Conservation (phyloP, 1,140 invertebrate genomes). For the Conopomorpha cramerella region DNA sequence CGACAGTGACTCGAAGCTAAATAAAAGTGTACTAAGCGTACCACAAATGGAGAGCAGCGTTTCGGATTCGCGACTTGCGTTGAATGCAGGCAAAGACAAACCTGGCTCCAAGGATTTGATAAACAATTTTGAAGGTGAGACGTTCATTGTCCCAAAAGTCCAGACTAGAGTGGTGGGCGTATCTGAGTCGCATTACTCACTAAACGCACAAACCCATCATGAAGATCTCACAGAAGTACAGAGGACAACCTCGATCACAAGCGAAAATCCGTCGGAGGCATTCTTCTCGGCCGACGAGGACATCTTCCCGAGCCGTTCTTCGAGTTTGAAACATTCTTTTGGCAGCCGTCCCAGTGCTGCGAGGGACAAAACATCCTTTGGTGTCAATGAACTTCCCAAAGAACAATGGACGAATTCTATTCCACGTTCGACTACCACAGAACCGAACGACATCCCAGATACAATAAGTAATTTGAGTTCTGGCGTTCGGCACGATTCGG, state of each 20-base stretch:
- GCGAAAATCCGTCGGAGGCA: constrained; percentile 86
- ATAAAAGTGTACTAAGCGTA: constrained; percentile 61
- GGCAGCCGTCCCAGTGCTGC: constrained; percentile 49
- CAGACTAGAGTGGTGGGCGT: constrained; percentile 53
- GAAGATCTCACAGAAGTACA: constrained; percentile 69
- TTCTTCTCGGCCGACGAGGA: constrained; percentile 93
- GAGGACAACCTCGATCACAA: constrained; percentile 83
- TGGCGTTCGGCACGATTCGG: constrained; percentile 53
- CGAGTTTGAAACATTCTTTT: constrained; percentile 68
- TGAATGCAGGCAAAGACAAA: constrained; percentile 47
- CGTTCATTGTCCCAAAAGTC: constrained; percentile 30
- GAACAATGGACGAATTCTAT: constrained; percentile 44
- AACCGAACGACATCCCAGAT: constrained; percentile 30
- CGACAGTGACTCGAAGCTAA: constrained; percentile 79
- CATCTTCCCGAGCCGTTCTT: constrained; percentile 67
- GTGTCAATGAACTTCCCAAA: constrained; percentile 31
- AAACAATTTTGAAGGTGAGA: constrained; percentile 36
- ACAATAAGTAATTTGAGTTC: constrained; percentile 46
- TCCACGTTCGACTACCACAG: constrained; percentile 30
- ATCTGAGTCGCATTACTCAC: constrained; percentile 66
- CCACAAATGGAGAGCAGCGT: constrained; percentile 72
- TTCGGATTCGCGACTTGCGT: constrained; percentile 79
- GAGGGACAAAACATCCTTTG: constrained; percentile 37
- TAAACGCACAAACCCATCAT: constrained; percentile 60
- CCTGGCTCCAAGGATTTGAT: constrained; percentile 37